These are phyloP conservation scores for Pogonocherus hispidulus DNA, from an alignment of 2,888 invertebrate genomes.

Conservation along the genomic window DNA sequence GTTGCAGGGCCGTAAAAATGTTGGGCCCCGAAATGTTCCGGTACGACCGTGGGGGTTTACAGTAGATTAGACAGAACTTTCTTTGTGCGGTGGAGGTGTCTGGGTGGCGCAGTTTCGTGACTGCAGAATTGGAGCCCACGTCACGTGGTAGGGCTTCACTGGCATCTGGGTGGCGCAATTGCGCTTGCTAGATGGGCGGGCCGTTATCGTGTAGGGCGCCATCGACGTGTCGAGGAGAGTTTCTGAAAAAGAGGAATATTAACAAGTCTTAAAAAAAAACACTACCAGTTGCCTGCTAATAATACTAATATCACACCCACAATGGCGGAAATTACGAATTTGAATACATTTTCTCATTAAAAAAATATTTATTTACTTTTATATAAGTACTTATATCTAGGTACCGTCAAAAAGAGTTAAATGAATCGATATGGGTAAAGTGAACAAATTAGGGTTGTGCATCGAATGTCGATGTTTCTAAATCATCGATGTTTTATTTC, in stretches of 20 bases:
- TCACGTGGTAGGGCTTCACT: slow-evolving; percentile 68
- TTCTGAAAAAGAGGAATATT: slow-evolving; percentile 56
- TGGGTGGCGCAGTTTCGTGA: slow-evolving; percentile 68
- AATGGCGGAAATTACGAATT: too few relatives aligned
- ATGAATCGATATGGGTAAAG: too few relatives aligned
- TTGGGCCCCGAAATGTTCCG: slow-evolving; percentile 45
- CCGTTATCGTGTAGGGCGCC: slow-evolving; percentile 66
- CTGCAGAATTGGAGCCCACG: slow-evolving; percentile 68
- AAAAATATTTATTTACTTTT: too few relatives aligned
- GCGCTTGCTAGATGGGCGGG: slow-evolving; percentile 66
- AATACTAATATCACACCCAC: too few relatives aligned
- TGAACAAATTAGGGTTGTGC: too few relatives aligned
- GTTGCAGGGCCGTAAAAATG: slow-evolving; percentile 49
- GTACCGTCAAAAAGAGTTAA: too few relatives aligned
- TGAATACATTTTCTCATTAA: too few relatives aligned
- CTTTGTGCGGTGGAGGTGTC: slow-evolving; percentile 68
- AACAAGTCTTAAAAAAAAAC: neutral
- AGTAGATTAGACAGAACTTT: slow-evolving; percentile 67
- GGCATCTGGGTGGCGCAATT: slow-evolving; percentile 69
- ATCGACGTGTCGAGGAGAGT: slow-evolving; percentile 61
- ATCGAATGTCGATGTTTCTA: too few relatives aligned
- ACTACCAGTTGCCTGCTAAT: too few relatives aligned
- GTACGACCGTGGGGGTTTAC: slow-evolving; percentile 42
- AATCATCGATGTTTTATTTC: too few relatives aligned
- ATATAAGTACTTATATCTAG: too few relatives aligned